Percentiles rank a stretch among this genome's conserved stretches.
Conservation (phyloP, 2,888 invertebrate genomes). For the Mechanitis messenoides region DNA sequence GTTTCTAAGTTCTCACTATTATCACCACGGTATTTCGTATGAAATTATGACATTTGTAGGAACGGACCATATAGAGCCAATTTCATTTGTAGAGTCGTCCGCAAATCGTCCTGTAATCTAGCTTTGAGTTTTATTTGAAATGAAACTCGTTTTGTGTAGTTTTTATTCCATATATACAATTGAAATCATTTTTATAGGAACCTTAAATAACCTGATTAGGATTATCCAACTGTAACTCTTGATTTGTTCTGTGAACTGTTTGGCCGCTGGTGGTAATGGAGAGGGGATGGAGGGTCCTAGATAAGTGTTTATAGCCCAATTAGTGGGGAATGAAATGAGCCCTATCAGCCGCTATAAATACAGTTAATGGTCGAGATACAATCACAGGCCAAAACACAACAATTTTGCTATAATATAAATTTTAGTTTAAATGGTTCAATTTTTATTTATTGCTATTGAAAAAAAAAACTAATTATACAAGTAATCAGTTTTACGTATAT, state of each 20-base stretch:
- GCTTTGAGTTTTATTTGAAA: constrained; percentile 14
- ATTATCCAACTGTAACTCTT: constrained; percentile 46
- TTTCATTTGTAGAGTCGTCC: constrained; percentile 35
- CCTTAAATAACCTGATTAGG: constrained; percentile 35
- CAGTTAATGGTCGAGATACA: constrained; percentile 52
- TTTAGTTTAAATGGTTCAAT: too few species aligned
- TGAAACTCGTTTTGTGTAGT: constrained; percentile 7
- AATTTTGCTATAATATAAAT: constrained; percentile 15
- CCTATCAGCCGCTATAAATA: constrained; percentile 51
- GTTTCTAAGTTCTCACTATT: constrained; percentile 55
- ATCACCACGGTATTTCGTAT: constrained; percentile 55
- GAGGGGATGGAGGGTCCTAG: constrained; percentile 51
- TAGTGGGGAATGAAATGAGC: constrained; percentile 59
- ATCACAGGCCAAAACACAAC: constrained; percentile 34
- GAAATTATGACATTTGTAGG: constrained; percentile 54
- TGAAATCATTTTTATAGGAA: neutral
- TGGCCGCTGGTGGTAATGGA: constrained; percentile 47
- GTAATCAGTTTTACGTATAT: too few species aligned
- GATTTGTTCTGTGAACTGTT: constrained; percentile 47
- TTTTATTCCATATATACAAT: constrained; percentile 5
- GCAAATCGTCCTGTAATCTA: constrained; percentile 35
- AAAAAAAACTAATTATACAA: too few species aligned
- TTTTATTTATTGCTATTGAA: too few species aligned
- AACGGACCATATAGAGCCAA: constrained; percentile 40
- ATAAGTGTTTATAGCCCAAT: constrained; percentile 67